These are phyloP conservation scores for Amphibalanus amphitrite DNA, from an alignment of 1,140 invertebrate species.

Conservation along the genomic window DNA sequence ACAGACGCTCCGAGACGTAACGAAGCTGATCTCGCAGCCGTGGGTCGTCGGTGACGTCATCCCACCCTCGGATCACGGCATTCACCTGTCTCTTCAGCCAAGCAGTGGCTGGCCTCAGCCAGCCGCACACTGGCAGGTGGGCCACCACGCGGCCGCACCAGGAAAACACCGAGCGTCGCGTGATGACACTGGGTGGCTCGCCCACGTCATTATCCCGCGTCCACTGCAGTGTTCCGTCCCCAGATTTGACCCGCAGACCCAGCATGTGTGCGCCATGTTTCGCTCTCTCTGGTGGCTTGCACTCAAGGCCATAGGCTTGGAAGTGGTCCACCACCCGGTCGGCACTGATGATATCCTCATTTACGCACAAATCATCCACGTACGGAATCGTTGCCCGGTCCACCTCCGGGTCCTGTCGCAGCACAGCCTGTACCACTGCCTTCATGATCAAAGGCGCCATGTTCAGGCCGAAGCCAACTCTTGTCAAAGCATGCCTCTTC, in stretches of 20 bases:
- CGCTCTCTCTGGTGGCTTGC: constrained; percentile 4
- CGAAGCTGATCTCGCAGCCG: neutral
- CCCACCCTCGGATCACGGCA: neutral
- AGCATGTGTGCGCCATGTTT: constrained; percentile 5
- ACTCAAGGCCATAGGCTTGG: neutral
- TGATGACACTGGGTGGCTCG: neutral
- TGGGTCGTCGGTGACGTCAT: neutral
- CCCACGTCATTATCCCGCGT: neutral
- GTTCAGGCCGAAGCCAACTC: constrained; percentile 7
- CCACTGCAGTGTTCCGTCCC: neutral
- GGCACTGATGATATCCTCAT: constrained; percentile 6
- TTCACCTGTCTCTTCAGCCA: neutral
- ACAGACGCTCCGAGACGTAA: neutral
- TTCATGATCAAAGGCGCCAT: constrained; percentile 6
- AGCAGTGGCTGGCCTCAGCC: constrained; percentile 1
- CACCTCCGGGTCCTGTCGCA: neutral
- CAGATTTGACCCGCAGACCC: neutral
- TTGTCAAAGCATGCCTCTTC: constrained; percentile 4
- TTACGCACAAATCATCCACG: constrained; percentile 1
- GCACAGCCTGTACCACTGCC: neutral
- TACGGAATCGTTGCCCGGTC: neutral
- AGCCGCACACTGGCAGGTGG: constrained; percentile 8
- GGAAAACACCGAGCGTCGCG: neutral
- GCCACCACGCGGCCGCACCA: constrained; percentile 6
- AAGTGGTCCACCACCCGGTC: constrained; percentile 4